Evolutionary conservation across 1,140 invertebrate species (phyloP).

Genomic region (Dysdera silvatica): DNA sequence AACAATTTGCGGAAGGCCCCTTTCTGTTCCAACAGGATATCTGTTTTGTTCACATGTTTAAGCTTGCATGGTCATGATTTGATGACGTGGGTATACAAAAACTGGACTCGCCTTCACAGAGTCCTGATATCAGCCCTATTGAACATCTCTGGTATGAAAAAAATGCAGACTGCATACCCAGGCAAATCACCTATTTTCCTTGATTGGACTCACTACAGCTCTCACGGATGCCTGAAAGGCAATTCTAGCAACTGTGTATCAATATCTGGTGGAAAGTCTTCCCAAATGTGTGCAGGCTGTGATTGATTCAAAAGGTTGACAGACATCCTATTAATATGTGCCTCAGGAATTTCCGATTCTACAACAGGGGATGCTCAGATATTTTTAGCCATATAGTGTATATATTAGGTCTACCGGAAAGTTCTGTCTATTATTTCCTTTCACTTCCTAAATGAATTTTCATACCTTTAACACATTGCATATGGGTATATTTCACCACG

Average conservation of each 20-base stretch:
- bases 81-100: background rate
- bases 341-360: background rate
- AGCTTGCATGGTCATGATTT: background rate
- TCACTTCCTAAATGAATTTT: too few species aligned
- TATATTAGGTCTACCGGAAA: too few species aligned
- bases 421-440: too few species aligned
- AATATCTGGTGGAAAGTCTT: conserved; percentile 6
- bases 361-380: too few species aligned
- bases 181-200: background rate
- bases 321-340: background rate
- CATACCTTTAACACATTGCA: too few species aligned
- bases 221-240: conserved; percentile 1
- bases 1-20: background rate
- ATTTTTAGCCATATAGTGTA: too few species aligned
- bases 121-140: background rate
- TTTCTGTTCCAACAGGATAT: conserved; percentile 4
- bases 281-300: conserved; percentile 16
- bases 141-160: background rate
- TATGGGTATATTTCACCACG: too few species aligned
- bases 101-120: background rate
- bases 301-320: background rate
- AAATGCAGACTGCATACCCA: background rate
- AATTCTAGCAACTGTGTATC: conserved; percentile 2
- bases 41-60: background rate
- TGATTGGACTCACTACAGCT: background rate